Percentiles rank a stretch among this genome's conserved stretches.
Conservation (phyloP, 2,888 invertebrate genomes). For the Helobdella robusta region DNA sequence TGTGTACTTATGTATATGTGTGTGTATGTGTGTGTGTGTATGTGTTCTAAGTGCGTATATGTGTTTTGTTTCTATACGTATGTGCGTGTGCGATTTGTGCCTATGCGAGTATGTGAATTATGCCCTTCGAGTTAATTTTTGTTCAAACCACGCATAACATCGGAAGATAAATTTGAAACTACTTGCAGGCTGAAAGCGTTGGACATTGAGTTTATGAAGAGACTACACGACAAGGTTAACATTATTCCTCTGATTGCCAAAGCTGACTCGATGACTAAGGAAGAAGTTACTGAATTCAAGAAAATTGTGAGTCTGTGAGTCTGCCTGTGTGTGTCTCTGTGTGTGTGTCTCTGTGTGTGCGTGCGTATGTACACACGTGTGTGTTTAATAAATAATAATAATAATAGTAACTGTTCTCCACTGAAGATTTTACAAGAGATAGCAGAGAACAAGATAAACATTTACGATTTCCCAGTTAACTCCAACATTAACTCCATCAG, state of each 20-base stretch:
- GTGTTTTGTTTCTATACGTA: no score
- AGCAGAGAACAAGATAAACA: slow-evolving; percentile 90
- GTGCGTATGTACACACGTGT: neutral
- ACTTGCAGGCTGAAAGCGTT: slow-evolving; percentile 74
- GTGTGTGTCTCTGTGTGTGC: neutral
- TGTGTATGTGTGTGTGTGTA: no score
- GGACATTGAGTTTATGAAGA: slow-evolving; percentile 97
- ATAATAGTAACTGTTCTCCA: neutral
- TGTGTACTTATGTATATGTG: no score
- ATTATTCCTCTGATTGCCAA: slow-evolving; percentile 97
- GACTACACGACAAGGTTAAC: slow-evolving; percentile 96
- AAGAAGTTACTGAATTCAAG: slow-evolving; percentile 90
- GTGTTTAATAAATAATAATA: no score
- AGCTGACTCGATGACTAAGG: slow-evolving; percentile 95
- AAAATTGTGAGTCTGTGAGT: slow-evolving; percentile 62
- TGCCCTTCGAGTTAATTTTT: no score
- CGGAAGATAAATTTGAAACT: no score
- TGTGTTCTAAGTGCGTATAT: no score
- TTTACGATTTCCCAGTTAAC: slow-evolving; percentile 92
- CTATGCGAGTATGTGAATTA: no score
- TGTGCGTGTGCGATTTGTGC: no score
- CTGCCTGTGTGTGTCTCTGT: neutral
- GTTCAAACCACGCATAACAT: no score
- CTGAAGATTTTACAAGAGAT: slow-evolving; percentile 81
- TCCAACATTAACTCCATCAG: slow-evolving; percentile 53